Percentiles rank a stretch among this genome's conserved stretches.
Evolutionary conservation across 2,888 invertebrate genomes (phyloP).

Genomic region (Malthinus flaveolus): DNA sequence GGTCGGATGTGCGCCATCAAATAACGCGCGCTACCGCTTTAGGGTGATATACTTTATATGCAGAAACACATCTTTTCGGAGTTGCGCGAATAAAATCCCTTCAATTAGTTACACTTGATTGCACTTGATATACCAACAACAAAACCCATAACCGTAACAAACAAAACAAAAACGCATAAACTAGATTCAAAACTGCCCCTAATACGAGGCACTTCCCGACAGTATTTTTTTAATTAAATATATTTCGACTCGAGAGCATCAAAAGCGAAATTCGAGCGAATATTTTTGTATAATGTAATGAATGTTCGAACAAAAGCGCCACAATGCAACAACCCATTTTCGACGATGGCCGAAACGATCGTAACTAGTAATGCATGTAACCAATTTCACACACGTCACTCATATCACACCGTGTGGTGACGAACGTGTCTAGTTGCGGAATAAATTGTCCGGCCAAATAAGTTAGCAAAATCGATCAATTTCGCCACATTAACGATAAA

Average conservation of each 20-base stretch:
- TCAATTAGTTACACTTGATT: conserved; percentile 22
- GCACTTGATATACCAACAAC: conserved; percentile 1
- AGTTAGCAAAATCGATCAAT: conserved; percentile 8
- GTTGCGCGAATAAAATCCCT: conserved; percentile 18
- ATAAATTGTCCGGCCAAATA: conserved; percentile 19
- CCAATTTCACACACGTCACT: conserved; percentile 30
- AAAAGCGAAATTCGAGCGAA: not conserved
- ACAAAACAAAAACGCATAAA: too few species aligned
- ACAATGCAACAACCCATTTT: conserved; percentile 24
- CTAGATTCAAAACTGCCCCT: too few species aligned
- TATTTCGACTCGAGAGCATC: not conserved
- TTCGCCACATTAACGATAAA: too few species aligned
- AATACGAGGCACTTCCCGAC: not conserved
- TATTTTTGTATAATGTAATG: too few species aligned
- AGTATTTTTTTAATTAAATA: not conserved
- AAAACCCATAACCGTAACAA: not conserved
- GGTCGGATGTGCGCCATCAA: conserved; percentile 33
- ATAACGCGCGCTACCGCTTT: conserved; percentile 28
- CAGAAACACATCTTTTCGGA: conserved; percentile 23
- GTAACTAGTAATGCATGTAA: conserved; percentile 30
- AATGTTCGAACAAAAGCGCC: conserved; percentile 13
- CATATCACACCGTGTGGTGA: conserved; percentile 25
- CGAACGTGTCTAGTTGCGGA: conserved; percentile 20
- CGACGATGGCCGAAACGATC: conserved; percentile 26
- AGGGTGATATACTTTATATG: conserved; percentile 28